phyloP scores from a whole-genome alignment of 2,113 vertebrate genomes.

The Zosterops pallidus region DNA sequence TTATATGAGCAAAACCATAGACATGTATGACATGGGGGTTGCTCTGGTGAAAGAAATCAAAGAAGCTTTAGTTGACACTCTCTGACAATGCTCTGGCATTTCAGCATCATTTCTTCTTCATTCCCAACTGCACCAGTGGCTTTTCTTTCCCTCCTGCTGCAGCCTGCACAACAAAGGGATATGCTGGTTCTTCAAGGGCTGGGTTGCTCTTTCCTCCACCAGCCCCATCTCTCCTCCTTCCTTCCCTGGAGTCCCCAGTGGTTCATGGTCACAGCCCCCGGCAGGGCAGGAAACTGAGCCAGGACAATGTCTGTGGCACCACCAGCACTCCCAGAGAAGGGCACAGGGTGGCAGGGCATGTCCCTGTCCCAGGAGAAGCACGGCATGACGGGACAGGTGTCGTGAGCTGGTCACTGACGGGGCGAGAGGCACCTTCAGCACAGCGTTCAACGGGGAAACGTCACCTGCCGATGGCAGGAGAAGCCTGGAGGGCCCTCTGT shows the following conservation, averaged over 20 bases:
- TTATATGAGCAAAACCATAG: background rate
- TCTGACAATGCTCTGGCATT: constrained; percentile 40
- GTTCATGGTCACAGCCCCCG: background rate
- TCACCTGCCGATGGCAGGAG: background rate
- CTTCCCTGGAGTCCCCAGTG: background rate
- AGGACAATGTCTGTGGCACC: background rate
- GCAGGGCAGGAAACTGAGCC: background rate
- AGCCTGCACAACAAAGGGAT: constrained; percentile 43
- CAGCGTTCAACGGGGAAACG: rapidly evolving
- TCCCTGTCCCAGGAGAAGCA: background rate
- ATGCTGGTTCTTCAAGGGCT: background rate
- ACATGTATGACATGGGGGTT: constrained; percentile 1
- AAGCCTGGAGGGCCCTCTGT: constrained; percentile 4
- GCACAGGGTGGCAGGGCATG: background rate
- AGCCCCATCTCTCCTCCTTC: background rate
- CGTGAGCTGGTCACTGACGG: background rate
- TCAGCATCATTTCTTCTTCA: constrained; percentile 43
- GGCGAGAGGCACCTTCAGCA: background rate
- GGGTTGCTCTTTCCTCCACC: background rate
- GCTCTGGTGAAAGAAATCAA: constrained; percentile 40
- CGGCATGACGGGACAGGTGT: background rate
- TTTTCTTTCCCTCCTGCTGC: constrained; percentile 26
- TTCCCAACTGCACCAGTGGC: constrained; percentile 18
- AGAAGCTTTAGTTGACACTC: constrained; percentile 64
- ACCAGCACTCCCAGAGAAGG: background rate